Conservation (phyloP, 2,888 invertebrate genomes). For the Pheosia tremula region DNA sequence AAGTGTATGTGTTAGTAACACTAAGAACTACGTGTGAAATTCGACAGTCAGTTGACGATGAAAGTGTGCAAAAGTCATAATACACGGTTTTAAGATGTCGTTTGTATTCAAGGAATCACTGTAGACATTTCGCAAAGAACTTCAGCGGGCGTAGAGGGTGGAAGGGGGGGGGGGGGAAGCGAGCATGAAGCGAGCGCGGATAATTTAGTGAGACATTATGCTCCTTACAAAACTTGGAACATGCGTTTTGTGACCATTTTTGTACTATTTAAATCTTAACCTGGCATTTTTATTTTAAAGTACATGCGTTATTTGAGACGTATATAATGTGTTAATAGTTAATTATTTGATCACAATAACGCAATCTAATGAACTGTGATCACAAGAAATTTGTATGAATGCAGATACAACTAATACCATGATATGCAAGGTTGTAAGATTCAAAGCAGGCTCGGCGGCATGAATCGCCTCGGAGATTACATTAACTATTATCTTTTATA, state of each 20-base stretch:
- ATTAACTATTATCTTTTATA: slow-evolving; percentile 34
- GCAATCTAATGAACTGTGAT: no score
- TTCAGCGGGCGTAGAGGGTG: slow-evolving; percentile 52
- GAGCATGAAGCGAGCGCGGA: slow-evolving; percentile 70
- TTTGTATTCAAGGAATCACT: slow-evolving; percentile 85
- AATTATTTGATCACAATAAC: slow-evolving; percentile 7
- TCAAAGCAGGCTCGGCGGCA: slow-evolving; percentile 50
- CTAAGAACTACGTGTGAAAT: slow-evolving; percentile 46
- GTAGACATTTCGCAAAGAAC: slow-evolving; percentile 82
- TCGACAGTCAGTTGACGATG: slow-evolving; percentile 64
- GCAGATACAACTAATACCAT: slow-evolving; percentile 36
- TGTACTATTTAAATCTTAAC: slow-evolving; percentile 1
- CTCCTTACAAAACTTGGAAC: slow-evolving; percentile 59
- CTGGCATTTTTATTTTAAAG: slow-evolving; percentile 3
- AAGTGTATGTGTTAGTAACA: no score
- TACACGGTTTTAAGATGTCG: slow-evolving; percentile 74
- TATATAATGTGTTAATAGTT: slow-evolving; percentile 9
- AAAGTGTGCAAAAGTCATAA: slow-evolving; percentile 77
- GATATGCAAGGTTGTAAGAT: slow-evolving; percentile 47
- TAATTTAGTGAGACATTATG: slow-evolving; percentile 79
- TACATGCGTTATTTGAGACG: not conserved
- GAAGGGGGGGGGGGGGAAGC: slow-evolving; percentile 63
- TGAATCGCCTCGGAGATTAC: slow-evolving; percentile 54
- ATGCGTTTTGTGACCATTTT: slow-evolving; percentile 35
- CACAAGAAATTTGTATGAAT: no score